Evolutionary conservation across 1,140 invertebrate species (phyloP), one percentile per base, ranked within the genome.

Genomic region (Gonioctena quinquepunctata): DNA sequence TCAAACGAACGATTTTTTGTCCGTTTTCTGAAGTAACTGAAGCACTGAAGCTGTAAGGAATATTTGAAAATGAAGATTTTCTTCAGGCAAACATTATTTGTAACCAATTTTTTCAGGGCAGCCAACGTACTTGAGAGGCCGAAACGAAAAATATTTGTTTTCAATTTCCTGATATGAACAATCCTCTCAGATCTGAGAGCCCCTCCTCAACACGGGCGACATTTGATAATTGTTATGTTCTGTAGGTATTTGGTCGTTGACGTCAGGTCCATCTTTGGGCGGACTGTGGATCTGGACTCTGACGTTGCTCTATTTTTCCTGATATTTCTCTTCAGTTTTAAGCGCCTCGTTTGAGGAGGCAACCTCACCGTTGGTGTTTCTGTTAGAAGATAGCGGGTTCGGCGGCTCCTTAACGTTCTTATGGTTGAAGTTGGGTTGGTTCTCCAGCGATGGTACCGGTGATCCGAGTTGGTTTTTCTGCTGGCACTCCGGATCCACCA

Each of bases 401-500:
- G n/a, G n/a, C n/a, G n/a, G n/a, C n/a, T n/a, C n/a, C n/a, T n/a
- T n/a, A 13, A 63, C 26, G 11, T 54, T 54, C 8, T 54, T 54
- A 18, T 54, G 18, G 11, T 21, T 7, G 13, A 16, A 18, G 22
- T 18, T 54, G 6, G 21, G 50, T 7, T 13, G 1, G 22, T 63
- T n/a, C 7, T 25, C 48, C 18, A 8, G n/a, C n/a, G 8, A 26
- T 25, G 50, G 25, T 19, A 71, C 72, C 7, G 72, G 75, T 26
- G 69, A 68, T 33, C 19, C 73, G 8, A 68, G 68, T 68, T 52
- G 49, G 28, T 71, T 73, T 69, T 66, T 71, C 56, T 18, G 49
- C 69, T 69, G 71, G 48, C 76, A 76, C 63, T 81, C 79, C 2
- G 80, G 79, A 69, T 83, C 80, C 5, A 82, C 82, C 71, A 96